Evolutionary conservation across 2,113 vertebrate genomes (phyloP).

Genomic region (Zeus faber): DNA sequence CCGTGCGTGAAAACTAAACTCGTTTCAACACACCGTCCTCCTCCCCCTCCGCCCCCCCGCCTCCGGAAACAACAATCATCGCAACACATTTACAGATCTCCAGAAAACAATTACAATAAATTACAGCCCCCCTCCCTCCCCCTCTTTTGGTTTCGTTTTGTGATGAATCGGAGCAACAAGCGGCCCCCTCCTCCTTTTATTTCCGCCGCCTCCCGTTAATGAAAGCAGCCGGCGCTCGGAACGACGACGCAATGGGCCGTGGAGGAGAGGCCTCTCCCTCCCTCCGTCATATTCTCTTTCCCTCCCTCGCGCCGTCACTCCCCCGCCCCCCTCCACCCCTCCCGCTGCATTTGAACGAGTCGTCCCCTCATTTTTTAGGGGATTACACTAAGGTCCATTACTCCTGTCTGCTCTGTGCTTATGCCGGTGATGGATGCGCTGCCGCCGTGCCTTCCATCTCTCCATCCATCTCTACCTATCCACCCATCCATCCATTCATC

Average conservation of each 20-base stretch:
- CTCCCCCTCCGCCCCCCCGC: background rate
- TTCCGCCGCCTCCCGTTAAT: too few species aligned
- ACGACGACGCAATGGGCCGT: constrained; percentile 63
- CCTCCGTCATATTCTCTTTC: constrained; percentile 17
- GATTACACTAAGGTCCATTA: constrained; percentile 57
- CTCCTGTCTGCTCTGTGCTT: constrained; percentile 34
- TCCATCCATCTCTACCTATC: too few species aligned
- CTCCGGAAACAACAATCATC: background rate
- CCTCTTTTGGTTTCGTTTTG: too few species aligned
- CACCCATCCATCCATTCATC: too few species aligned
- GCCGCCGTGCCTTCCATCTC: constrained; percentile 7
- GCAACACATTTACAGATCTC: background rate
- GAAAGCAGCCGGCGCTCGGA: constrained; percentile 33
- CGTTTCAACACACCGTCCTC: too few species aligned
- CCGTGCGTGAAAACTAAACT: background rate
- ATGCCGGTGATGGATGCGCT: constrained; percentile 28
- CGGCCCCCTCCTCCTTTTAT: too few species aligned
- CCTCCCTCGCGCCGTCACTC: constrained; percentile 25
- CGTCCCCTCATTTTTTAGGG: too few species aligned
- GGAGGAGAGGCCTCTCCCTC: constrained; percentile 45
- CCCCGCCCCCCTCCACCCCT: constrained; percentile 36
- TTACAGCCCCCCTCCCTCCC: background rate
- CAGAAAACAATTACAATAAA: background rate
- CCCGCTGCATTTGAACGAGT: too few species aligned
- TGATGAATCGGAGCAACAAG: too few species aligned